Base-by-base conservation (phyloP, 2,888 invertebrate species). In the Dryocosmus kuriphilus region DNA sequence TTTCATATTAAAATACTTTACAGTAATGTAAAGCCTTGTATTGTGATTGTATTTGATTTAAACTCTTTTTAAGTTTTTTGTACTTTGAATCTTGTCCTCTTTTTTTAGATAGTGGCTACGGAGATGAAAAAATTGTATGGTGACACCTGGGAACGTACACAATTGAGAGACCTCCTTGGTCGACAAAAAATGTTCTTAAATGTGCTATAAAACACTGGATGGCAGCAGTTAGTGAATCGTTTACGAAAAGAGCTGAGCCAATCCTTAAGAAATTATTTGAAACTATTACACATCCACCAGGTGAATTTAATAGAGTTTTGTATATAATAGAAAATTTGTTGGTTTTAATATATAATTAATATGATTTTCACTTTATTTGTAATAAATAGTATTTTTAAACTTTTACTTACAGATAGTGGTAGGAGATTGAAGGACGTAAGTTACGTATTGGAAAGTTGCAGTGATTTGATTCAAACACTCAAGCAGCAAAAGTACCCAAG, bases 151-250 rank as follows among this genome's bases (percentile, higher is more conserved):
- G 82, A 86, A 71, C 86, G 84, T 85, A 90, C 74, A 85, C 88
- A 30, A 85, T 89, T 65, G 85, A 90, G 63, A 85, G 84, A 79
- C 92, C 92, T 46, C 92, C 92, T 8, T 92, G 92, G 92, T 86
- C 87, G 14, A 65, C 86, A 4, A 46, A 77, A 14, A 84, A 85
- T 61, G 89, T 88, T 61, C 82, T 92, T 19, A 88, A 89, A 77
- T 92, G 92, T 78, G 87, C 90, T 19, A 79, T 88, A 32, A 90
- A 90, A 79, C 92, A 92, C 79, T 92, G 92, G 91, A 90, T 92
- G 60, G 92, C 91, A 16, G 89, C 89, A 6, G 86, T 90, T 14
- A 88, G 86, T 79, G 91, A 90, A 30, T 87, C 89, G 6, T 91
- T 91, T 55, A 30, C 63, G 4, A 83, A 86, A 77, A 81, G 76